phyloP scores from a whole-genome alignment of 1,140 invertebrate genomes.

The Hycleus cichorii region DNA sequence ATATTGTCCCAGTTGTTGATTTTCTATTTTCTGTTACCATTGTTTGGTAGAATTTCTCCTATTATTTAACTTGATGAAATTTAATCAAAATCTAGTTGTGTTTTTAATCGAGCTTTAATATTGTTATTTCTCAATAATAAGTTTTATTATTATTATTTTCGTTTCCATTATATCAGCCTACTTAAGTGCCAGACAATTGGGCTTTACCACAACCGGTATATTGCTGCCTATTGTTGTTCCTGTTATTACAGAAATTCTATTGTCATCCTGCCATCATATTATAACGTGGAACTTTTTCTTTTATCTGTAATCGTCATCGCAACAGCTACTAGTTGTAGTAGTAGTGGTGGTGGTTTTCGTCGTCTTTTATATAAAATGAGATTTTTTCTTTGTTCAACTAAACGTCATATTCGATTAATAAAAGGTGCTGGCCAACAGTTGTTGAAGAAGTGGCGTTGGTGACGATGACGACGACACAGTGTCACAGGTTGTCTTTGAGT shows the following conservation, averaged over 20 bases:
- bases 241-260: conserved; percentile 27
- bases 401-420: conserved; percentile 25
- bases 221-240: conserved; percentile 35
- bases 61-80: too few species aligned
- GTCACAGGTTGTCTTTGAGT: conserved; percentile 23
- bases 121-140: too few species aligned
- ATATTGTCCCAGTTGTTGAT: too few species aligned
- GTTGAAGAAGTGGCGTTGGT: conserved; percentile 12
- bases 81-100: too few species aligned
- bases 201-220: conserved; percentile 27
- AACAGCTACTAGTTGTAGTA: too few species aligned
- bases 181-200: conserved; percentile 31
- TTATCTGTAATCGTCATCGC: conserved; percentile 26
- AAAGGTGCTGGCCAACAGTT: conserved; percentile 24
- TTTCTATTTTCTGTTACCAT: too few species aligned
- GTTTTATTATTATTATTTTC: conserved; percentile 25
- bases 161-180: conserved; percentile 23
- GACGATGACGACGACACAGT: background rate
- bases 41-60: too few species aligned
- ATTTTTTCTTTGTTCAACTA: conserved; percentile 27
- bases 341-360: conserved; percentile 14
- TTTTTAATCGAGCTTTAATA: too few species aligned
- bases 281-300: conserved; percentile 29
- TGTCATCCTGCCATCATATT: conserved; percentile 28
- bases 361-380: conserved; percentile 22